phyloP scores from a whole-genome alignment of 2,113 vertebrate genomes.

The Podarcis cretensis region DNA sequence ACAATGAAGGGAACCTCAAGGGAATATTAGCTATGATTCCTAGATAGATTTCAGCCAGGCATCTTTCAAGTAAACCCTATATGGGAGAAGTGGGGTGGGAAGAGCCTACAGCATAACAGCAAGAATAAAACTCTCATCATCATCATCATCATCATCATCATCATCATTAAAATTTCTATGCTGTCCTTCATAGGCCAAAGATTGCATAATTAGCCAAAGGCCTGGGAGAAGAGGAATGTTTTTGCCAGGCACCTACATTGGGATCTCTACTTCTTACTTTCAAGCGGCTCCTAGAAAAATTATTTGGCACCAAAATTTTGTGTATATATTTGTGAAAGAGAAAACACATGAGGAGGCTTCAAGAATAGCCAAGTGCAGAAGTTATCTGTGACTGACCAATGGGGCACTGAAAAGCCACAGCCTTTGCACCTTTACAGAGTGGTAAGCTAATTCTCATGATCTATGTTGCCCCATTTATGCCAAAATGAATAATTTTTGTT shows the following conservation, averaged over 20 bases:
- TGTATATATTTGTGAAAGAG: no score
- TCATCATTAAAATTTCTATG: no score
- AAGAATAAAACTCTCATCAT: neutral
- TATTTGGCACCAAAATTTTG: no score
- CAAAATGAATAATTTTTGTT: neutral
- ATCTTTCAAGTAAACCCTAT: neutral
- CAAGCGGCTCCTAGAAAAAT: no score
- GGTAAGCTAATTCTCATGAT: neutral
- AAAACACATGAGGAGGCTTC: no score
- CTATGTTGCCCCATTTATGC: rapidly evolving
- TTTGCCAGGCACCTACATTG: no score
- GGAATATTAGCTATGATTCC: neutral
- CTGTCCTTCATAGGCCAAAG: no score
- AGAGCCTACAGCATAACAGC: neutral
- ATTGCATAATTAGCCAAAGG: no score
- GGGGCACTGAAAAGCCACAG: neutral
- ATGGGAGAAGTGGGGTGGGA: no score
- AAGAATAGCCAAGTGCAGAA: neutral
- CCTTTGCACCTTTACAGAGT: neutral
- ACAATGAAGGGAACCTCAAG: neutral
- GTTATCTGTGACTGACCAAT: neutral
- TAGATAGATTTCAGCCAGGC: neutral
- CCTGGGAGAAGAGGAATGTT: no score
- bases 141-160: no score
- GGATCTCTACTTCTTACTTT: neutral